Conservation (phyloP, 2,888 invertebrate genomes). For the Calliphora vomitoria region DNA sequence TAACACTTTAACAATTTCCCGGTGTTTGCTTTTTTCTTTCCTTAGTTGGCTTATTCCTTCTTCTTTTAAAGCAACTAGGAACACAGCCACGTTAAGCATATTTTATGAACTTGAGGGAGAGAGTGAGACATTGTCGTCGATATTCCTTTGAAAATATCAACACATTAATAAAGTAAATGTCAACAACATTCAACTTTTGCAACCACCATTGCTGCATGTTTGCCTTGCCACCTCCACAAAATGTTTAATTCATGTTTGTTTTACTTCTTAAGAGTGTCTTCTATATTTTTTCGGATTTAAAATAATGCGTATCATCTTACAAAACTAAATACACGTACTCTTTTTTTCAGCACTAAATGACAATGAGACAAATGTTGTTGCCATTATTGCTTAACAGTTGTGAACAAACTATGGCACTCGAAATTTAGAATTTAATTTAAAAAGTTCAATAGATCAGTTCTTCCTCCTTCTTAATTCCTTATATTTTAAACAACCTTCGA, state of each 20-base stretch:
- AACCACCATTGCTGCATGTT: not conserved
- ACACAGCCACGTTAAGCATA: conserved; percentile 22
- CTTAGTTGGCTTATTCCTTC: conserved; percentile 3
- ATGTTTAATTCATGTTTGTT: conserved; percentile 58
- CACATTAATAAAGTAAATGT: conserved; percentile 72
- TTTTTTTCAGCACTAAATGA: conserved; percentile 16
- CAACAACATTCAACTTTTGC: conserved; percentile 66
- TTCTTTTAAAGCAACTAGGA: not conserved
- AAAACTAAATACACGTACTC: conserved; percentile 43
- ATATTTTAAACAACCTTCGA: too few relatives aligned
- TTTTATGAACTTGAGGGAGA: not conserved
- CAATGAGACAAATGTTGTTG: conserved; percentile 12
- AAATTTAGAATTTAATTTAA: not conserved
- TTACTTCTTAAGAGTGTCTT: conserved; percentile 3
- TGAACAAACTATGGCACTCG: conserved; percentile 27
- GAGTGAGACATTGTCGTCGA: conserved; percentile 48
- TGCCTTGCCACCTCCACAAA: conserved; percentile 32
- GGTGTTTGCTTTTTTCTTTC: conserved; percentile 18
- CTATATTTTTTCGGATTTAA: conserved; percentile 3
- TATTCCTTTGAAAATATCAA: conserved; percentile 62
- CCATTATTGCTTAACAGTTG: not conserved
- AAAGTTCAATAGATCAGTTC: too few relatives aligned
- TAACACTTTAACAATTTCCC: conserved; percentile 70
- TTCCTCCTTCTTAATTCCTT: too few relatives aligned
- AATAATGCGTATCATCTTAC: conserved; percentile 64